Percentiles rank a stretch among this genome's conserved stretches.
Evolutionary conservation across 2,888 invertebrate species (phyloP).

Genomic region (Cephalotes varians): DNA sequence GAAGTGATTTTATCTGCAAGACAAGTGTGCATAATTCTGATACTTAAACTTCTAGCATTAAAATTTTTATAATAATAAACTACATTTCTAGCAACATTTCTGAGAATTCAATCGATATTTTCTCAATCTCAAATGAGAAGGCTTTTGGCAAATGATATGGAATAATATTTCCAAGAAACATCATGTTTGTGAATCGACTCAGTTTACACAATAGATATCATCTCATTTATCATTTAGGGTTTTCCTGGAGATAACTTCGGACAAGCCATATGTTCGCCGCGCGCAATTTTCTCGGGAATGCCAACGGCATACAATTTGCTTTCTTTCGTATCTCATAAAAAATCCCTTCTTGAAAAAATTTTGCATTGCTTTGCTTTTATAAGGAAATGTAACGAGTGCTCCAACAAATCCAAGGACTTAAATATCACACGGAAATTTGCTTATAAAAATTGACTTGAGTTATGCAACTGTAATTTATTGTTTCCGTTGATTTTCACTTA

Average conservation of each 20-base stretch:
- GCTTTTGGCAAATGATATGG: neutral
- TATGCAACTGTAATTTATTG: neutral
- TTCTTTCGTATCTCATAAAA: neutral
- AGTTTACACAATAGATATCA: conserved; percentile 30
- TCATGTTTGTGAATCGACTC: conserved; percentile 11
- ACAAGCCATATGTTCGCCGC: conserved; percentile 10
- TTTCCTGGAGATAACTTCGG: conserved; percentile 1
- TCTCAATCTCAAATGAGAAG: neutral
- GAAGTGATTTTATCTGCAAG: neutral
- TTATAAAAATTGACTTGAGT: conserved; percentile 5
- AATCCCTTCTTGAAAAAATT: neutral
- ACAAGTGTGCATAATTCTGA: neutral
- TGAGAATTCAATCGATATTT: neutral
- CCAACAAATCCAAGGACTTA: neutral
- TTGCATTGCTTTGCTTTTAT: neutral
- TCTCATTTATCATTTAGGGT: conserved; percentile 33
- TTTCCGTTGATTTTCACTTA: neutral
- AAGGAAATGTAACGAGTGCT: neutral
- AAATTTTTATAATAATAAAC: neutral
- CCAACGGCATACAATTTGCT: conserved; percentile 6
- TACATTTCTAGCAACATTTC: neutral
- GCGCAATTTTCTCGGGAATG: conserved; percentile 36
- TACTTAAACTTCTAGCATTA: neutral
- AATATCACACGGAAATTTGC: neutral
- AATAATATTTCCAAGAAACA: neutral